Evolutionary conservation across 2,888 invertebrate species (phyloP).

Genomic region (Acholoe squamosa): DNA sequence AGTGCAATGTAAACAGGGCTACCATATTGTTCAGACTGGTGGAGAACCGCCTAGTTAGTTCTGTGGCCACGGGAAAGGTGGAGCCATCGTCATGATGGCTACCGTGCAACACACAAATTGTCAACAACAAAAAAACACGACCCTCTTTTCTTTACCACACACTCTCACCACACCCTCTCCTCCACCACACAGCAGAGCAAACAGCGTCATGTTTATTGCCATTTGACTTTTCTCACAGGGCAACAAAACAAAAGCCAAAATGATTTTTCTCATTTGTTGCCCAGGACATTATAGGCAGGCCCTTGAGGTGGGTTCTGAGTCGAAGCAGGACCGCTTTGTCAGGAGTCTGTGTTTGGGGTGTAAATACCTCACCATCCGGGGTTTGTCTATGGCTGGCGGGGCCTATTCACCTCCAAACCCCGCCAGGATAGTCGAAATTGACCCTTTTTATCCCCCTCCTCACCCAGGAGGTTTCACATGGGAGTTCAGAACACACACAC

Average conservation of each 20-base stretch:
- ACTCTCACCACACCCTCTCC: background rate
- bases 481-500: background rate
- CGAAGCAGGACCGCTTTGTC: conserved; percentile 16
- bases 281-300: conserved; percentile 54
- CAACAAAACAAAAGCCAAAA: conserved; percentile 53
- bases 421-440: background rate
- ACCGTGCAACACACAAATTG: background rate
- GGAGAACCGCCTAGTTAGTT: conserved; percentile 4
- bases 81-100: background rate
- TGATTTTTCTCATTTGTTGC: conserved; percentile 53
- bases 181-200: background rate
- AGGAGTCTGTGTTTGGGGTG: conserved; percentile 22
- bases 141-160: background rate
- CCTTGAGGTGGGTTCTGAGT: conserved; percentile 29
- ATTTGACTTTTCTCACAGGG: conserved; percentile 57
- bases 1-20: conserved; percentile 16
- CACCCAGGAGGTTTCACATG: too few relatives aligned
- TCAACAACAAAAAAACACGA: background rate
- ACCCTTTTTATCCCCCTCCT: background rate
- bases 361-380: conserved; percentile 28
- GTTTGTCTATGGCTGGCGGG: conserved; percentile 18
- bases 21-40: conserved; percentile 1
- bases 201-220: conserved; percentile 30
- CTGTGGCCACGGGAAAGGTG: background rate
- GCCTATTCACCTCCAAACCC: conserved; percentile 6